These are phyloP conservation scores for Phortica variegata DNA, from an alignment of 1,140 invertebrate species.

Conservation along the genomic window DNA sequence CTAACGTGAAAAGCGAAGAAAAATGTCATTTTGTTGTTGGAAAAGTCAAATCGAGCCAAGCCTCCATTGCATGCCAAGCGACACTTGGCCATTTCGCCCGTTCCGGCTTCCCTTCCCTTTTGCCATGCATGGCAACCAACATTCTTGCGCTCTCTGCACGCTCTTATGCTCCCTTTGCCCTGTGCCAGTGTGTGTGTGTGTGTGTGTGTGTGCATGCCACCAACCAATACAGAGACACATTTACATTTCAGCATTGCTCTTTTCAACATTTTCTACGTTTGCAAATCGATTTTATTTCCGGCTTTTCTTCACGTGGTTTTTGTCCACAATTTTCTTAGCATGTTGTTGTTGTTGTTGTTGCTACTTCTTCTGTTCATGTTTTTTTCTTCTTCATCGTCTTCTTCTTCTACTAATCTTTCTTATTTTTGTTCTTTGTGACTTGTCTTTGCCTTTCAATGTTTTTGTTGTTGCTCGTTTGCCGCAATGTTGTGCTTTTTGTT, in stretches of 20 bases:
- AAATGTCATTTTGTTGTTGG: too few species aligned
- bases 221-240: conserved; percentile 8
- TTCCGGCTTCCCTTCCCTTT: too few species aligned
- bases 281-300: conserved; percentile 57
- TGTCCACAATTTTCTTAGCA: conserved; percentile 14
- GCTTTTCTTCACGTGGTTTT: conserved; percentile 56
- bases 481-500: conserved; percentile 15
- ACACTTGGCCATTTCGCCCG: too few species aligned
- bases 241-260: conserved; percentile 7
- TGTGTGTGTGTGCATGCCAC: conserved; percentile 4
- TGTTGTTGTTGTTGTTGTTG: not conserved
- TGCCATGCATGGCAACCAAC: too few species aligned
- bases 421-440: not conserved
- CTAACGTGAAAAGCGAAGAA: too few species aligned
- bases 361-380: too few species aligned
- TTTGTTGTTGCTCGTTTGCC: conserved; percentile 2
- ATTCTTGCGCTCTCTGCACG: too few species aligned
- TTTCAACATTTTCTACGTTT: conserved; percentile 9
- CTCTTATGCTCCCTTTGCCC: too few species aligned
- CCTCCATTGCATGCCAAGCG: too few species aligned
- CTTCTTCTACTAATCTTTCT: conserved; percentile 8
- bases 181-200: too few species aligned
- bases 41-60: too few species aligned
- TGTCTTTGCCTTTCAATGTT: conserved; percentile 1
- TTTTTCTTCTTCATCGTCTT: not conserved